These are phyloP conservation scores for Sinopyrophorus schimmeli DNA, from an alignment of 2,888 invertebrate species.

Conservation along the genomic window DNA sequence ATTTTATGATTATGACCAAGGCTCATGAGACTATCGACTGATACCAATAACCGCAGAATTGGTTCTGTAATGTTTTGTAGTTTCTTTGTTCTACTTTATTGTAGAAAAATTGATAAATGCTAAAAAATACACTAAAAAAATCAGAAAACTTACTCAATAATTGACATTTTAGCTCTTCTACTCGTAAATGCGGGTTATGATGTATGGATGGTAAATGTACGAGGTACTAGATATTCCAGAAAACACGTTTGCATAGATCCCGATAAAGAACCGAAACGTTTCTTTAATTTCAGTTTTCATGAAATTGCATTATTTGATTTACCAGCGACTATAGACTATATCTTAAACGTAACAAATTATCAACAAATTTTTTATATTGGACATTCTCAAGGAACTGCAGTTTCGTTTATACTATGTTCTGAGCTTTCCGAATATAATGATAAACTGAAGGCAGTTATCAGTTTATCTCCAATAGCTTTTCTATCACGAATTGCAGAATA, in stretches of 20 bases:
- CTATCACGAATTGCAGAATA: conserved; percentile 51
- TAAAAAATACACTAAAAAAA: no score
- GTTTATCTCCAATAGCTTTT: conserved; percentile 72
- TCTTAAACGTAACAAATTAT: conserved; percentile 62
- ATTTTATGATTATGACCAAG: no score
- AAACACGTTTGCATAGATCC: conserved; percentile 53
- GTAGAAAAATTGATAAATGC: not conserved
- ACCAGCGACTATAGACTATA: conserved; percentile 78
- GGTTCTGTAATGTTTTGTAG: no score
- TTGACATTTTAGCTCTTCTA: conserved; percentile 55
- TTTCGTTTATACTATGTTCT: conserved; percentile 69
- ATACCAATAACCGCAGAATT: no score
- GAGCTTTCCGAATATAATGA: conserved; percentile 66
- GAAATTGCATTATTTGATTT: conserved; percentile 79
- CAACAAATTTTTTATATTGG: conserved; percentile 74
- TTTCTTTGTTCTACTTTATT: no score
- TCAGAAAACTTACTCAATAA: no score
- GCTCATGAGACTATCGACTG: no score
- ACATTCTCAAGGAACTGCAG: conserved; percentile 77
- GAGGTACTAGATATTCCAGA: conserved; percentile 63
- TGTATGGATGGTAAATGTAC: conserved; percentile 63
- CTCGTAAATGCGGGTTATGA: conserved; percentile 54
- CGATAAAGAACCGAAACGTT: conserved; percentile 31
- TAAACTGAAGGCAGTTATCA: conserved; percentile 68
- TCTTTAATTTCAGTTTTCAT: conserved; percentile 70